Evolutionary conservation across 2,797 vertebrate genomes (phyloP).

Genomic region (Eidolon dupreanum): DNA sequence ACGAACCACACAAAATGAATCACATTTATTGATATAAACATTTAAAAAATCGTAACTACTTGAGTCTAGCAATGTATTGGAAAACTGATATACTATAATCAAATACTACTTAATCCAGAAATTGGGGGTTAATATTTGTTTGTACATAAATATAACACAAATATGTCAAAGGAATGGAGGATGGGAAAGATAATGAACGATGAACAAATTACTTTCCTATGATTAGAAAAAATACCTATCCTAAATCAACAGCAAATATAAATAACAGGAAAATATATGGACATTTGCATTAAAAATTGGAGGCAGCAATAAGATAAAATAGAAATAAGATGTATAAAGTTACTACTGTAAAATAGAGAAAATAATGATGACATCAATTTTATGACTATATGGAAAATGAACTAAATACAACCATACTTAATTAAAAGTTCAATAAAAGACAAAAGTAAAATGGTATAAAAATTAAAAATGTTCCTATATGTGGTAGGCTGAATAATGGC

Average conservation of each 20-base stretch:
- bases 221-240: neutral
- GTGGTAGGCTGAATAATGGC: neutral
- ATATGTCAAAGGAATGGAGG: neutral
- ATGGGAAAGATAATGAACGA: neutral
- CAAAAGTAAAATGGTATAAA: neutral
- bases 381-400: neutral
- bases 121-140: neutral
- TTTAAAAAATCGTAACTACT: neutral
- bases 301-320: neutral
- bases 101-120: neutral
- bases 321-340: neutral
- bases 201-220: neutral
- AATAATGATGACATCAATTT: neutral
- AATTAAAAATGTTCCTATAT: neutral
- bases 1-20: neutral
- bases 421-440: neutral
- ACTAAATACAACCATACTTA: neutral
- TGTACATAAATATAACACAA: neutral
- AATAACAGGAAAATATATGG: neutral
- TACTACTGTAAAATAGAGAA: neutral
- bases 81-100: neutral
- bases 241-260: neutral
- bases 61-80: neutral
- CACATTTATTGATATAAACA: neutral
- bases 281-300: constrained; percentile 17